Percentiles rank a stretch among this genome's conserved stretches.
Evolutionary conservation across 2,888 invertebrate species (phyloP).

Genomic region (Phalera bucephala): DNA sequence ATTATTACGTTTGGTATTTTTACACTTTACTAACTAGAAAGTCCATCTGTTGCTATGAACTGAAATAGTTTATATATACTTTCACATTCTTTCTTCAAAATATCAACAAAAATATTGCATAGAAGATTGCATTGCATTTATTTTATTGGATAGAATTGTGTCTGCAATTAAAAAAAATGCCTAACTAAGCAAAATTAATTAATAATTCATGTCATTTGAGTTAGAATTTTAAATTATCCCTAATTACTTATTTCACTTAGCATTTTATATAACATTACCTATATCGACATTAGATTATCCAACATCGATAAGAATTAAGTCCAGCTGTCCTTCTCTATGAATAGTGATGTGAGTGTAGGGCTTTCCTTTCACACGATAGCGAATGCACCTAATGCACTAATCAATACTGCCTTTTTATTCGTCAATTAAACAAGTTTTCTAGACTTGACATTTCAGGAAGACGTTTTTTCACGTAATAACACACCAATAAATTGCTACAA

Average conservation of each 20-base stretch:
- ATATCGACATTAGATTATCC: conserved; percentile 28
- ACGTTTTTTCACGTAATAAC: conserved; percentile 32
- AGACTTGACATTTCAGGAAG: conserved; percentile 46
- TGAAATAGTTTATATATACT: too few relatives aligned
- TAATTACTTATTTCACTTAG: background rate
- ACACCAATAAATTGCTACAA: conserved; percentile 31
- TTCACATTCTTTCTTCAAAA: too few relatives aligned
- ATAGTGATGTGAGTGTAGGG: conserved; percentile 60
- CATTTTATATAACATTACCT: conserved; percentile 2
- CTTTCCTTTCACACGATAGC: conserved; percentile 71
- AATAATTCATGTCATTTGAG: too few relatives aligned
- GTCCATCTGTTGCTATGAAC: too few relatives aligned
- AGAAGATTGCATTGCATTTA: too few relatives aligned
- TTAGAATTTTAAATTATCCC: too few relatives aligned
- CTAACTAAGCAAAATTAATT: too few relatives aligned
- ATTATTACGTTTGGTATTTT: too few relatives aligned
- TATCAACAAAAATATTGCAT: too few relatives aligned
- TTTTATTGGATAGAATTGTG: too few relatives aligned
- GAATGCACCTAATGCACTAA: conserved; percentile 40
- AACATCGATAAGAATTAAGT: conserved; percentile 30
- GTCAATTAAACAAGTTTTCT: conserved; percentile 6
- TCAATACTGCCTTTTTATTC: conserved; percentile 34
- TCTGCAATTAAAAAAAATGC: too few relatives aligned
- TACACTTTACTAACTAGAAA: too few relatives aligned
- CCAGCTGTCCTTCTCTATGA: conserved; percentile 58